Evolutionary conservation across 2,888 invertebrate genomes (phyloP).

Genomic region (Spatulosminthurus flaviceps): DNA sequence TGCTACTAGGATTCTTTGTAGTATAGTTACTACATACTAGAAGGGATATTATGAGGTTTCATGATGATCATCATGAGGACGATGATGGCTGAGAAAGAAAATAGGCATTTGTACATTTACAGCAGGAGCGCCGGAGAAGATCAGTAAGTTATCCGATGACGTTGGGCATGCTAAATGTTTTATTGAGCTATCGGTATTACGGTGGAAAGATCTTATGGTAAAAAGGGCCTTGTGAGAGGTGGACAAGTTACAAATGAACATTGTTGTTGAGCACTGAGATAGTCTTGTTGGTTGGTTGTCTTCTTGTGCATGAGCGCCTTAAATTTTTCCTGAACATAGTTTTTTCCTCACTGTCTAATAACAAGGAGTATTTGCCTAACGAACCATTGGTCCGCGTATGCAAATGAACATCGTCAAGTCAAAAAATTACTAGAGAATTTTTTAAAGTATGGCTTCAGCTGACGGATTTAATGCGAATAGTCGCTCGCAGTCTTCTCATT

Average conservation of each 20-base stretch:
- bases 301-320: conserved; percentile 27
- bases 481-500: conserved; percentile 34
- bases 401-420: conserved; percentile 37
- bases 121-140: conserved; percentile 31
- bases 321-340: conserved; percentile 28
- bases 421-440: conserved; percentile 32
- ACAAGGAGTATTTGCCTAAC: conserved; percentile 33
- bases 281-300: background rate
- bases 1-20: background rate
- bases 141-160: conserved; percentile 46
- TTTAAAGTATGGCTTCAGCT: conserved; percentile 39
- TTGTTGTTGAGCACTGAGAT: conserved; percentile 29
- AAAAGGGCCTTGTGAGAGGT: conserved; percentile 29
- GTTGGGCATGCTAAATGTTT: conserved; percentile 37
- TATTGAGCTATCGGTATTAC: conserved; percentile 43
- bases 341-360: background rate
- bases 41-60: background rate
- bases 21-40: background rate
- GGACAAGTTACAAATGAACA: conserved; percentile 43
- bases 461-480: conserved; percentile 44
- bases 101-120: conserved; percentile 25
- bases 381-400: conserved; percentile 28
- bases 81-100: conserved; percentile 33
- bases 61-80: conserved; percentile 21
- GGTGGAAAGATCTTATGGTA: background rate